phyloP scores from a whole-genome alignment of 2,113 vertebrate species.

The Oncorhynchus nerka region DNA sequence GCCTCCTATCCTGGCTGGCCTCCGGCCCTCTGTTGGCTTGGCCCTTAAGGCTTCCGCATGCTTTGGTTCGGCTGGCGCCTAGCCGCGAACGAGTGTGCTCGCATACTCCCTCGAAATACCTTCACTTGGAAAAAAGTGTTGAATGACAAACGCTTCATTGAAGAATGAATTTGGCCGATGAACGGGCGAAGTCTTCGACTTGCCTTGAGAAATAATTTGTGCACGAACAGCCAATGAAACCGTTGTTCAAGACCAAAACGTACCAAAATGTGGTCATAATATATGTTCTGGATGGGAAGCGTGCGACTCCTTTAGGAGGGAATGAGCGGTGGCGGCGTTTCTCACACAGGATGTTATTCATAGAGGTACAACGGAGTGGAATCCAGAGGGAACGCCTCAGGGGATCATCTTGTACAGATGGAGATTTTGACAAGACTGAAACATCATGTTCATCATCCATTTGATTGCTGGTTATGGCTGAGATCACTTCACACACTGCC shows the following conservation, averaged over 20 bases:
- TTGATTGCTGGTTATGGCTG: slow-evolving; percentile 22
- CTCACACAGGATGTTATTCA: slow-evolving; percentile 26
- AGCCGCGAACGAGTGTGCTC: too few species aligned
- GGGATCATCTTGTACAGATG: slow-evolving; percentile 16
- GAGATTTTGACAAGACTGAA: slow-evolving; percentile 20
- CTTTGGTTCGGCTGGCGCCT: too few species aligned
- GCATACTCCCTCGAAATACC: too few species aligned
- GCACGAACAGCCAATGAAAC: too few species aligned
- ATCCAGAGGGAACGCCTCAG: not conserved
- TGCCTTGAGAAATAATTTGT: too few species aligned
- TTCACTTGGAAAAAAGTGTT: too few species aligned
- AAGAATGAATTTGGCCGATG: too few species aligned
- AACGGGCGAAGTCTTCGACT: too few species aligned
- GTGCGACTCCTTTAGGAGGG: not conserved
- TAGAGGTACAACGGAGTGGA: not conserved
- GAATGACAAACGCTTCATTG: too few species aligned
- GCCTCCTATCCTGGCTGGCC: slow-evolving; percentile 2
- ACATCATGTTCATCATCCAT: slow-evolving; percentile 28
- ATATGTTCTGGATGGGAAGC: too few species aligned
- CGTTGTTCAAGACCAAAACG: too few species aligned
- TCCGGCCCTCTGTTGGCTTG: not conserved
- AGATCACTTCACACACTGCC: not conserved
- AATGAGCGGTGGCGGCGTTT: slow-evolving; percentile 1
- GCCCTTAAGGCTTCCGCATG: not conserved
- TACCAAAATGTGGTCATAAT: too few species aligned